Conservation (phyloP, 2,113 vertebrate genomes). For the Nothoprocta pentlandii region DNA sequence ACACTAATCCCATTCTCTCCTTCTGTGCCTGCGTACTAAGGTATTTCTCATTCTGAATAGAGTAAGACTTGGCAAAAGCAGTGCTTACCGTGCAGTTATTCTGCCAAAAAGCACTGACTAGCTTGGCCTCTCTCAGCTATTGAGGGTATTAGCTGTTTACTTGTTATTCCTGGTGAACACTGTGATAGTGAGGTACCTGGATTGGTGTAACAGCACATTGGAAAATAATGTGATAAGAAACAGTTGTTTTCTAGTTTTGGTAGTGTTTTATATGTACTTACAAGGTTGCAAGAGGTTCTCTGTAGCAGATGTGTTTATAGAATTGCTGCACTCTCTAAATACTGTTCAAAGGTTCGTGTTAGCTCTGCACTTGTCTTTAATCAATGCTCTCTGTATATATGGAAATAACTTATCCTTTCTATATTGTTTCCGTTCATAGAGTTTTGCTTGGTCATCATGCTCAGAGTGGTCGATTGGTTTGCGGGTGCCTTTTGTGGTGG, state of each 20-base stretch:
- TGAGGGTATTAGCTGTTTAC: background rate
- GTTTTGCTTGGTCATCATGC: conserved; percentile 96
- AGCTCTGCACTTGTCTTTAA: background rate
- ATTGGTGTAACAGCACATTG: background rate
- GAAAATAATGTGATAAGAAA: background rate
- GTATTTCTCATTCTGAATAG: background rate
- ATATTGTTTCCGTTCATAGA: conserved; percentile 60
- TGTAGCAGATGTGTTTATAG: background rate
- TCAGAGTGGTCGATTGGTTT: conserved; percentile 97
- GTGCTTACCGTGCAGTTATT: background rate
- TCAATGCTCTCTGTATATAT: background rate
- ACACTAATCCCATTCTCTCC: background rate
- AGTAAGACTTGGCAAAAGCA: background rate
- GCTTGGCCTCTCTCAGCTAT: background rate
- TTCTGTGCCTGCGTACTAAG: background rate
- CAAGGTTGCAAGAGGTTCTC: background rate
- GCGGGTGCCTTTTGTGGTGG: conserved; percentile 96
- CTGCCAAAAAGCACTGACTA: background rate
- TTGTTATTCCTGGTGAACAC: background rate
- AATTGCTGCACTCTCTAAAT: background rate
- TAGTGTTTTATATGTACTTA: background rate
- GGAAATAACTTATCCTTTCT: background rate
- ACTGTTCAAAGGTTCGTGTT: background rate
- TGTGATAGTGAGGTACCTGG: background rate
- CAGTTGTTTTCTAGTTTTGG: background rate